Evolutionary conservation across 2,797 vertebrate genomes (phyloP), one percentile per base, ranked within the genome.

Genomic region (Lemur catta): DNA sequence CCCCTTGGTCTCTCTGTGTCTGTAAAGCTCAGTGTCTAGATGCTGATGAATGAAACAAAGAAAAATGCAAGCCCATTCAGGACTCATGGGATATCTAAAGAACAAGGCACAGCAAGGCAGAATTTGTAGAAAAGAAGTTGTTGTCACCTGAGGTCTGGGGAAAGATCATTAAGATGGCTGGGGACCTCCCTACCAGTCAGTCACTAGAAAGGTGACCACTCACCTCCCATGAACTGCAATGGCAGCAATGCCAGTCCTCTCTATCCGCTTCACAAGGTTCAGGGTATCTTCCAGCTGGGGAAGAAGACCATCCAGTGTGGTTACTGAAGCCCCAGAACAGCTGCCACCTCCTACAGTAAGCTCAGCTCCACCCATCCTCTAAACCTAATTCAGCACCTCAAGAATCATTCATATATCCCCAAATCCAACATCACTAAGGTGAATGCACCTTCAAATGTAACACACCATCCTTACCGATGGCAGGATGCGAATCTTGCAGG

Each of bases 211-310:
- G 28, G 69, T 7, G 20, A 78, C 18, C 63, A 84, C 96, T 98
- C 98, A 99, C 99, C 99, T 99, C 98, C 99, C 99, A 38, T 99
- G 99, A 78, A 99, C 99, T 0, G 99, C 99, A 76, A 99, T 98
- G 3, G 99, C 99, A 14, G 99, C 98, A 30, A 99, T 99, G 38
- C 99, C 99, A 0, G 99, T 99, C 97, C 93, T 99, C 97, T 99
- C 99, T 85, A 99, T 99, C 96, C 99, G 99, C 97, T 98, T 99
- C 35, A 99, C 99, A 96, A 99, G 98, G 48, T 81, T 97, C 81
- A 99, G 43, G 0, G 99, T 99, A 41, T 99, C 99, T 97, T 99
- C 99, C 96, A 99, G 78, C 99, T 99, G 95, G 97, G 97, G 95
- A 43, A 89, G 2, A 95, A 46, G 17, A 97, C 4, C 94, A 3